Conservation (phyloP, 2,888 invertebrate genomes). For the Pediacus dermestoides region DNA sequence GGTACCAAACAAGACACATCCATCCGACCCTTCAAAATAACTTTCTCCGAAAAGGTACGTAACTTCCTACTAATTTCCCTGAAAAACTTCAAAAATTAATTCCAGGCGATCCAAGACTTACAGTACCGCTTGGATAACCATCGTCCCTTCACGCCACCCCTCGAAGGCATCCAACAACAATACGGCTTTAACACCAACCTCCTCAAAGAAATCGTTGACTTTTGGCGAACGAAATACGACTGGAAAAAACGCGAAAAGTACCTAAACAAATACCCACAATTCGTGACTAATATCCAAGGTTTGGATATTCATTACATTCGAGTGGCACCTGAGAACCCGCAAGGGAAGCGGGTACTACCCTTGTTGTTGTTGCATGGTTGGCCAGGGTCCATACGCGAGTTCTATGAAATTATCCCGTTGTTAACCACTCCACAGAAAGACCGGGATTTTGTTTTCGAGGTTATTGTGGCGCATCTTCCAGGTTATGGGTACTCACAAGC, state of each 20-base stretch:
- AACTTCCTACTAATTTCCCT: background rate
- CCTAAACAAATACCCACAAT: constrained; percentile 67
- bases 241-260: constrained; percentile 61
- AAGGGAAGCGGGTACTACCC: constrained; percentile 54
- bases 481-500: constrained; percentile 55
- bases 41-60: constrained; percentile 58
- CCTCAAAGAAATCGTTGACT: constrained; percentile 63
- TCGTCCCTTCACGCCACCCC: constrained; percentile 49
- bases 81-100: background rate
- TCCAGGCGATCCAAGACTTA: constrained; percentile 46
- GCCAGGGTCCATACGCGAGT: constrained; percentile 85
- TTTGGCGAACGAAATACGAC: constrained; percentile 72
- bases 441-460: constrained; percentile 62
- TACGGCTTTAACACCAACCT: constrained; percentile 75
- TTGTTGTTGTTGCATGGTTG: constrained; percentile 79
- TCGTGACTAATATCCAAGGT: constrained; percentile 68
- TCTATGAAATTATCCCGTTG: constrained; percentile 69
- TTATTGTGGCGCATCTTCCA: constrained; percentile 58
- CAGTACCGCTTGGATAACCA: constrained; percentile 55
- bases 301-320: constrained; percentile 61
- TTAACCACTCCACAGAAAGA: constrained; percentile 54
- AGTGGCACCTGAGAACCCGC: constrained; percentile 53
- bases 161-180: constrained; percentile 67
- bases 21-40: constrained; percentile 58
- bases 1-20: constrained; percentile 52